These are phyloP conservation scores for Paguma larvata DNA, from an alignment of 2,797 vertebrate genomes.

Conservation along the genomic window DNA sequence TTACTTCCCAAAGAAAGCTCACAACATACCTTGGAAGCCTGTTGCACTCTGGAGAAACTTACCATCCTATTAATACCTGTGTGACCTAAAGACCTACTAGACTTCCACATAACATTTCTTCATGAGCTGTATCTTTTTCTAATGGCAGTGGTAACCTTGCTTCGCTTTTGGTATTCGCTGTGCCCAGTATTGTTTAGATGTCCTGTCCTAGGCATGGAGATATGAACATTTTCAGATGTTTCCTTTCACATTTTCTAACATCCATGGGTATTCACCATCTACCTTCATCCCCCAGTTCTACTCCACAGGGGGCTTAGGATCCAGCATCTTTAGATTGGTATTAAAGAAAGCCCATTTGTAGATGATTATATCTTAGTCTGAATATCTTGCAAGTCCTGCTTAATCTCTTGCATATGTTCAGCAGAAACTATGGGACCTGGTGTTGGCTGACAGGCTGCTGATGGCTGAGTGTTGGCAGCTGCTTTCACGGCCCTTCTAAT, in stretches of 20 bases:
- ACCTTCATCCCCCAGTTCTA: not conserved
- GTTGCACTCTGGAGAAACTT: too few relatives aligned
- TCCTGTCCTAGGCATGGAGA: not conserved
- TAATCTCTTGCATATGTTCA: constrained; percentile 46
- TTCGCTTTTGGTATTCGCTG: not conserved
- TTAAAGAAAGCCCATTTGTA: not conserved
- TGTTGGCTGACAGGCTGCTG: constrained; percentile 18
- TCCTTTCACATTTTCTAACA: not conserved
- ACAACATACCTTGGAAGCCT: accelerated
- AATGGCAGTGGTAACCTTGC: not conserved
- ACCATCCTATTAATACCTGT: accelerated
- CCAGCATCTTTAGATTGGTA: not conserved
- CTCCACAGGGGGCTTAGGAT: not conserved
- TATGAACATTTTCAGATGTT: not conserved
- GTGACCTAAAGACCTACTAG: not conserved
- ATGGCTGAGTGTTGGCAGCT: constrained; percentile 46
- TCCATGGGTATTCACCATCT: not conserved
- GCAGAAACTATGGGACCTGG: not conserved
- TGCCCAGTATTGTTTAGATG: not conserved
- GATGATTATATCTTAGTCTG: constrained; percentile 9
- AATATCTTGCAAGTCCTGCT: constrained; percentile 46
- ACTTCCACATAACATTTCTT: not conserved
- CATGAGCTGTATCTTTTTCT: not conserved
- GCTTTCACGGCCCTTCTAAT: not conserved
- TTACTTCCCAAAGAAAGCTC: not conserved